These are phyloP conservation scores for Conopomorpha cramerella DNA, from an alignment of 1,140 invertebrate genomes.

Conservation along the genomic window DNA sequence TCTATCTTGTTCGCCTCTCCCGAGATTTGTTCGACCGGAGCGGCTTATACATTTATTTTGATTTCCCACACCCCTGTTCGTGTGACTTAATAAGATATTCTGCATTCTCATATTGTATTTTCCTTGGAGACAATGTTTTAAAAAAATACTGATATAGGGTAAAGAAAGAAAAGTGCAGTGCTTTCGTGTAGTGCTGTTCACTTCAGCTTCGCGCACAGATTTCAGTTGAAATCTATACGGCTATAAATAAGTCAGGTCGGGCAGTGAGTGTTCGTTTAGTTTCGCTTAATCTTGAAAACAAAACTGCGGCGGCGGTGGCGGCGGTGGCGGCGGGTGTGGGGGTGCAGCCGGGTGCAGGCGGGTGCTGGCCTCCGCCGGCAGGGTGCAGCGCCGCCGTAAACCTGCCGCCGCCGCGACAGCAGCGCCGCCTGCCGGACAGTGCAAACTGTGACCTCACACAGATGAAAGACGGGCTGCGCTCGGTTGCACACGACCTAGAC, in stretches of 20 bases:
- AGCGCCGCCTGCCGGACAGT: constrained; percentile 12
- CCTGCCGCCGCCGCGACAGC: constrained; percentile 11
- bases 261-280: constrained; percentile 19
- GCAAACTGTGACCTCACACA: constrained; percentile 37
- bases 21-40: constrained; percentile 24
- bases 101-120: too few species aligned
- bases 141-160: too few species aligned
- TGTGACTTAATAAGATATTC: too few species aligned
- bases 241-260: neutral
- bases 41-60: too few species aligned
- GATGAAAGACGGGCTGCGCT: constrained; percentile 28
- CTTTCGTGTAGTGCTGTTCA: too few species aligned
- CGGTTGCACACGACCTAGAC: constrained; percentile 13
- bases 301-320: constrained; percentile 15
- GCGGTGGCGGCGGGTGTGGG: constrained; percentile 1
- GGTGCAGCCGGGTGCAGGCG: too few species aligned
- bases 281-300: constrained; percentile 44
- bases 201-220: neutral
- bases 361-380: neutral
- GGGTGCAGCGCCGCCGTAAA: constrained; percentile 14
- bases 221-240: neutral
- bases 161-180: too few species aligned
- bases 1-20: constrained; percentile 53
- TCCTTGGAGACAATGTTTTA: too few species aligned
- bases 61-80: too few species aligned